Conservation (phyloP, 2,797 vertebrate genomes). For the Carapus acus region DNA sequence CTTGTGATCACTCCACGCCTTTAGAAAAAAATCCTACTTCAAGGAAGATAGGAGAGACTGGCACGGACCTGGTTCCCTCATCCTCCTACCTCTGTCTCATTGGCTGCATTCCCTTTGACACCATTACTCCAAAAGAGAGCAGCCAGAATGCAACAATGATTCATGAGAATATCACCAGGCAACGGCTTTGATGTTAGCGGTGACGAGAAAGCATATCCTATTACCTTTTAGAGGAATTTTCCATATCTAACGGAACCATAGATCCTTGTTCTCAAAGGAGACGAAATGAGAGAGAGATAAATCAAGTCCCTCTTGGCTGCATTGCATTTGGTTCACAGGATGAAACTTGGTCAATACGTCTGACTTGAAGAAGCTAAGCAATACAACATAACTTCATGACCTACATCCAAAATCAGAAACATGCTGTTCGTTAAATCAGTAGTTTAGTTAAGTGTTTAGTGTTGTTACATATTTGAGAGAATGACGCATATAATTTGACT, state of each 20-base stretch:
- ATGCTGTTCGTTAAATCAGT: no score
- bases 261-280: background rate
- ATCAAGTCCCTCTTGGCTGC: background rate
- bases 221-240: slow-evolving; percentile 30
- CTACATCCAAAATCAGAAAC: background rate
- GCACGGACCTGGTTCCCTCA: background rate
- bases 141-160: slow-evolving; percentile 35
- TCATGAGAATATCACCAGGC: slow-evolving; percentile 35
- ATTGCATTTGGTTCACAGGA: background rate
- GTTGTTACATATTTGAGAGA: background rate
- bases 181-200: slow-evolving; percentile 39
- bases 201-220: slow-evolving; percentile 17
- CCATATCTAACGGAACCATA: slow-evolving; percentile 7
- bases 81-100: slow-evolving; percentile 20
- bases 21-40: slow-evolving; percentile 35
- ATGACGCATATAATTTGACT: background rate
- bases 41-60: no score
- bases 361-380: slow-evolving; percentile 9
- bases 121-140: slow-evolving; percentile 26
- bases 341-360: background rate
- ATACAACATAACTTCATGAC: slow-evolving; percentile 3
- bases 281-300: slow-evolving; percentile 2
- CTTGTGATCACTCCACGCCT: slow-evolving; percentile 21
- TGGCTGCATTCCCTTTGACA: slow-evolving; percentile 38
- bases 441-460: no score